phyloP scores from a whole-genome alignment of 2,113 vertebrate genomes.

The Hepsetus odoe region DNA sequence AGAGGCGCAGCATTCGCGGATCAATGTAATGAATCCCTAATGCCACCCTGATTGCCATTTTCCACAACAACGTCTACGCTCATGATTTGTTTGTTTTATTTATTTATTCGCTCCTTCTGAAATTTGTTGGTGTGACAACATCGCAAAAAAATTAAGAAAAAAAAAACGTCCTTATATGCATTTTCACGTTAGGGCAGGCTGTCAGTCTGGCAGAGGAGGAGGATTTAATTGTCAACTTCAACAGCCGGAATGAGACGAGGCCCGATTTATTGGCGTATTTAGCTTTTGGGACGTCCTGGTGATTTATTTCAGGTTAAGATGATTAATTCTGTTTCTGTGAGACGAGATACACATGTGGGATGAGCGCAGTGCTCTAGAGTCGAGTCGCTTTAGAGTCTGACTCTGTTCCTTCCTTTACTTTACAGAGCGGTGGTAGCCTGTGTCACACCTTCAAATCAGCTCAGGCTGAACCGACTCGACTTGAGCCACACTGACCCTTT shows the following conservation, averaged over 20 bases:
- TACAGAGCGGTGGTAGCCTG: too few species aligned
- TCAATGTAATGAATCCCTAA: constrained; percentile 73
- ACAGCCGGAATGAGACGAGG: neutral
- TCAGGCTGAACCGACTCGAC: too few species aligned
- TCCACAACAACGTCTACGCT: constrained; percentile 60
- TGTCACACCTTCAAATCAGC: too few species aligned
- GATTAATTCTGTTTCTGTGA: neutral
- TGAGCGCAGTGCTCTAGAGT: too few species aligned
- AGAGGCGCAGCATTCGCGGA: constrained; percentile 56
- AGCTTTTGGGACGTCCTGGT: neutral
- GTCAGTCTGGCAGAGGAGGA: neutral
- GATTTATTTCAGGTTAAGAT: neutral
- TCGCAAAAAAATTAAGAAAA: neutral
- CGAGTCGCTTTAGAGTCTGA: too few species aligned
- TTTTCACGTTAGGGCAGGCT: constrained; percentile 1
- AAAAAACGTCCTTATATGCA: constrained; percentile 9
- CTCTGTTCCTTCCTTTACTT: too few species aligned
- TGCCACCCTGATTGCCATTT: constrained; percentile 58
- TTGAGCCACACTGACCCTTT: too few species aligned
- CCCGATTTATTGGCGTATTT: neutral
- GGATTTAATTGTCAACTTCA: constrained; percentile 12
- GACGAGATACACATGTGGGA: neutral
- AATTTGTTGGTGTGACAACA: constrained; percentile 53
- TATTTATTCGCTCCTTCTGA: constrained; percentile 35
- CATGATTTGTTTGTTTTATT: constrained; percentile 57